Percentiles rank a stretch among this genome's conserved stretches.
These are phyloP conservation scores for Diplazon laetatorius DNA, from an alignment of 2,888 invertebrate genomes.

Conservation along the genomic window DNA sequence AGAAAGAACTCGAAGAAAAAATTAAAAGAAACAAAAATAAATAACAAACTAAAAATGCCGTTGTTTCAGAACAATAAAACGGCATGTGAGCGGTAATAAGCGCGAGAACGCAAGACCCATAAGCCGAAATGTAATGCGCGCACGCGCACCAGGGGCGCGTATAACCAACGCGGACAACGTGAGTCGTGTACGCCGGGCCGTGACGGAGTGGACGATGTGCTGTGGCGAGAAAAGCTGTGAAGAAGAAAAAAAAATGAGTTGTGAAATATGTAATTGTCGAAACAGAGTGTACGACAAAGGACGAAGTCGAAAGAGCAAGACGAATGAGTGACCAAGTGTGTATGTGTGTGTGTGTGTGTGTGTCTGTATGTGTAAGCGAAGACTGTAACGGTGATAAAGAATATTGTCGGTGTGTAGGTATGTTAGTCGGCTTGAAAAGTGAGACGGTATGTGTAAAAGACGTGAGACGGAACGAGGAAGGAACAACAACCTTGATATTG, in stretches of 20 bases:
- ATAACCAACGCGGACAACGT: constrained; percentile 62
- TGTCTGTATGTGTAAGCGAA: no score
- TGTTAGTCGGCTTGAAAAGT: constrained; percentile 19
- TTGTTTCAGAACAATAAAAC: constrained; percentile 50
- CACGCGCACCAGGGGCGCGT: constrained; percentile 56
- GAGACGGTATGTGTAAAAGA: constrained; percentile 10
- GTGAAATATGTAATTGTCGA: no score
- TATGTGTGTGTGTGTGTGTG: no score
- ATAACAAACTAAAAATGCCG: constrained; percentile 62
- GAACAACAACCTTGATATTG: constrained; percentile 50
- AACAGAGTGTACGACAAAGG: constrained; percentile 29
- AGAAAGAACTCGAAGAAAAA: no score
- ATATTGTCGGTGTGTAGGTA: no score
- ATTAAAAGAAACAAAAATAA: constrained; percentile 48
- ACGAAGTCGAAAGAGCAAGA: no score
- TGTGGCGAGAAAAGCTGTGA: constrained; percentile 27
- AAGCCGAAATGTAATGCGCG: constrained; percentile 58
- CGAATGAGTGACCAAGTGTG: no score
- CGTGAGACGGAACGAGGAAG: constrained; percentile 34
- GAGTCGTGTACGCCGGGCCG: constrained; percentile 57
- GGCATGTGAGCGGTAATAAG: constrained; percentile 39
- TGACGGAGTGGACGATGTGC: constrained; percentile 48
- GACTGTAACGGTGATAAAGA: no score
- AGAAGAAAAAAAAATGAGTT: no score
- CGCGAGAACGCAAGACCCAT: constrained; percentile 60